phyloP scores from a whole-genome alignment of 2,797 vertebrate species.

The Poecilia picta region DNA sequence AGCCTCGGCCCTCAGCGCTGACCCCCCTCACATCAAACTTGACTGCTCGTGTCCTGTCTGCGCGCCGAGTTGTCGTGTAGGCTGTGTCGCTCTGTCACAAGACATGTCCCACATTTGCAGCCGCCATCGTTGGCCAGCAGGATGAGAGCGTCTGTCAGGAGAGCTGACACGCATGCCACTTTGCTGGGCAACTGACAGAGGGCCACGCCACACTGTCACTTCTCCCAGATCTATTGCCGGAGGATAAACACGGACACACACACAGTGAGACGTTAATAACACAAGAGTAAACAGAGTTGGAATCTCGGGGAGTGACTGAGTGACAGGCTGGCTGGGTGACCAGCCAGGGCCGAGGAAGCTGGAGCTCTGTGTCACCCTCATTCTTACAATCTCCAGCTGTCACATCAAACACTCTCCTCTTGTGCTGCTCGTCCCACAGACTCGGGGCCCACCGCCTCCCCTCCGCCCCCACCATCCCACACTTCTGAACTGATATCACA shows the following conservation, averaged over 20 bases:
- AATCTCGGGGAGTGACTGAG: slow-evolving; percentile 67
- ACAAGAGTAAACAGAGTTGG: slow-evolving; percentile 69
- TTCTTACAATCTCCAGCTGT: slow-evolving; percentile 85
- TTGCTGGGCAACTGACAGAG: slow-evolving; percentile 79
- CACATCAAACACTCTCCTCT: slow-evolving; percentile 80
- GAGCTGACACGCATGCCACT: slow-evolving; percentile 83
- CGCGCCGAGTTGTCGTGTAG: slow-evolving; percentile 71
- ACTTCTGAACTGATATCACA: slow-evolving; percentile 37
- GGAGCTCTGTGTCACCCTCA: slow-evolving; percentile 79
- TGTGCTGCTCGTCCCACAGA: slow-evolving; percentile 51
- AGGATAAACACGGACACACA: slow-evolving; percentile 64
- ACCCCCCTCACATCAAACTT: slow-evolving; percentile 74
- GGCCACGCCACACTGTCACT: slow-evolving; percentile 79
- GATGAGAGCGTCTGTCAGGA: slow-evolving; percentile 82
- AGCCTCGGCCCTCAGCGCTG: slow-evolving; percentile 55
- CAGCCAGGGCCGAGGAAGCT: slow-evolving; percentile 62
- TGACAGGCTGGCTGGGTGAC: slow-evolving; percentile 73
- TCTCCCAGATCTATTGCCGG: slow-evolving; percentile 76
- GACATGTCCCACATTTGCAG: slow-evolving; percentile 83
- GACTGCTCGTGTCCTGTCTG: slow-evolving; percentile 79
- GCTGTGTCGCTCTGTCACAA: slow-evolving; percentile 78
- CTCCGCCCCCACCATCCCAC: not conserved
- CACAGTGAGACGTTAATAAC: slow-evolving; percentile 61
- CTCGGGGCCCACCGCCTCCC: slow-evolving; percentile 19
- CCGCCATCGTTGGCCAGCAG: slow-evolving; percentile 71